These are phyloP conservation scores for Heteromurus nitidus DNA, from an alignment of 2,888 invertebrate species.

Conservation along the genomic window DNA sequence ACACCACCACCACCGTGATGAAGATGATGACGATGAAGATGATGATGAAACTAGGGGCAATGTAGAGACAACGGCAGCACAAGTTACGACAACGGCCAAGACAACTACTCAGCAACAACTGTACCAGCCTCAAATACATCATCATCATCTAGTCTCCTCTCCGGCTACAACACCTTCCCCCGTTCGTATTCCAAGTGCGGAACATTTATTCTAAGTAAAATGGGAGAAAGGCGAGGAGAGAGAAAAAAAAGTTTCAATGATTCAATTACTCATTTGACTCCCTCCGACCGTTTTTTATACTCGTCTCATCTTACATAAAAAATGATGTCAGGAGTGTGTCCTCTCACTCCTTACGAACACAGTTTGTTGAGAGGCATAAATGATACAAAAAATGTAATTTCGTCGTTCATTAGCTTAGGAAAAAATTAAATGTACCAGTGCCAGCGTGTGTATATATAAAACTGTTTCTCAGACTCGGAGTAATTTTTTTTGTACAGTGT, in stretches of 20 bases:
- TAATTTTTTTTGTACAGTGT: too few relatives aligned
- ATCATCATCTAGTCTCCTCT: conserved; percentile 47
- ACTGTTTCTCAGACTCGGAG: too few relatives aligned
- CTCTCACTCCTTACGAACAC: too few relatives aligned
- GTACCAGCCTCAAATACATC: conserved; percentile 58
- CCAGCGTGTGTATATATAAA: too few relatives aligned
- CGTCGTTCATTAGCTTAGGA: too few relatives aligned
- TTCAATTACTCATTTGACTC: conserved; percentile 35
- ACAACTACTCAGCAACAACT: conserved; percentile 11
- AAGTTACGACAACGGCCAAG: conserved; percentile 7
- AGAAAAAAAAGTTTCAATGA: conserved; percentile 29
- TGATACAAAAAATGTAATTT: too few relatives aligned
- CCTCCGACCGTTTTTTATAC: not conserved
- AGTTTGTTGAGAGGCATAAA: too few relatives aligned
- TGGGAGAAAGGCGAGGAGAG: not conserved
- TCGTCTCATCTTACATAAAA: not conserved
- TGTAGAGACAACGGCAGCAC: conserved; percentile 1
- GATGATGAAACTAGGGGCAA: not conserved
- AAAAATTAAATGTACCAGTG: too few relatives aligned
- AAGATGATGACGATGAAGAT: conserved; percentile 22
- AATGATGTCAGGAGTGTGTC: too few relatives aligned
- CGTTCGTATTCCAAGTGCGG: conserved; percentile 50
- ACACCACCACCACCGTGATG: too few relatives aligned
- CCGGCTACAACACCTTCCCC: conserved; percentile 51
- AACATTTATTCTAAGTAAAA: conserved; percentile 48